phyloP scores from a whole-genome alignment of 2,113 vertebrate species.

The Clarias macrocephalus region DNA sequence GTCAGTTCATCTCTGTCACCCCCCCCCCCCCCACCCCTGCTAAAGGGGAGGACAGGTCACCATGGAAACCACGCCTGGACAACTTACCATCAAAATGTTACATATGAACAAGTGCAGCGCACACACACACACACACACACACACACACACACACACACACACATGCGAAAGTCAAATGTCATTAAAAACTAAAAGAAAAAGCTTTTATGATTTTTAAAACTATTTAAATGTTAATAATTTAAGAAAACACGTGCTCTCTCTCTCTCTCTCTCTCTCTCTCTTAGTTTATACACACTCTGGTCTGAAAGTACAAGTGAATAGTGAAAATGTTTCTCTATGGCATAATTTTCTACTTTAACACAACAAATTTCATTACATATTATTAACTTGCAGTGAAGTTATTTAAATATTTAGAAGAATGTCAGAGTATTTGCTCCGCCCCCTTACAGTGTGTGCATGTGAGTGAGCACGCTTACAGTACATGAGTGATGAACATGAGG shows the following conservation, averaged over 20 bases:
- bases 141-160: slow-evolving; percentile 1
- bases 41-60: slow-evolving; percentile 55
- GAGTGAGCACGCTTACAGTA: too few relatives aligned
- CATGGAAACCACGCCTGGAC: slow-evolving; percentile 62
- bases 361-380: too few relatives aligned
- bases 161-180: neutral
- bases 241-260: neutral
- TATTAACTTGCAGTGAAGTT: too few relatives aligned
- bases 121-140: neutral
- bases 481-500: too few relatives aligned
- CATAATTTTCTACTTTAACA: too few relatives aligned
- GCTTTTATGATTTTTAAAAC: slow-evolving; percentile 35
- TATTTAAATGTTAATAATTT: slow-evolving; percentile 54
- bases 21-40: slow-evolving; percentile 43
- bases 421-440: too few relatives aligned
- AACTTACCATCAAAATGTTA: slow-evolving; percentile 60
- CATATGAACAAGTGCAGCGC: slow-evolving; percentile 44
- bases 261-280: slow-evolving; percentile 15
- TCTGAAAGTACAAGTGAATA: too few relatives aligned
- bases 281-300: neutral
- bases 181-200: neutral
- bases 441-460: too few relatives aligned
- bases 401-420: too few relatives aligned
- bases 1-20: slow-evolving; percentile 63
- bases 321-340: too few relatives aligned